Evolutionary conservation across 2,797 vertebrate species (phyloP).

Genomic region (Aythya fuligula): DNA sequence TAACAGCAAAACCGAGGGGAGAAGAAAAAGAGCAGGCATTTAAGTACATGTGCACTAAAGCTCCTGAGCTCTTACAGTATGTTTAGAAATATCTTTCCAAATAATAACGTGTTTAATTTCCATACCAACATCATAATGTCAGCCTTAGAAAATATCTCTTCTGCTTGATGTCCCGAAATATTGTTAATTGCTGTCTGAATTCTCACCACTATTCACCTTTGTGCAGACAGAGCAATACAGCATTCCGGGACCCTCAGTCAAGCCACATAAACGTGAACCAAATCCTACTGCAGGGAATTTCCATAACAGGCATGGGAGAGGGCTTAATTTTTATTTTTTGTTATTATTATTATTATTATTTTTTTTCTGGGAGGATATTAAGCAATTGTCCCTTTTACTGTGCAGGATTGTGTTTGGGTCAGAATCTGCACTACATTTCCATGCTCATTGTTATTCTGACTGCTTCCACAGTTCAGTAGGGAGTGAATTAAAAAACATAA

Average conservation of each 20-base stretch:
- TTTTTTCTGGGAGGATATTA: not conserved
- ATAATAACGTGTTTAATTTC: not conserved
- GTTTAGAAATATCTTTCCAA: slow-evolving; percentile 20
- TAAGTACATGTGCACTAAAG: not conserved
- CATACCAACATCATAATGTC: not conserved
- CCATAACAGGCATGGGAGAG: not conserved
- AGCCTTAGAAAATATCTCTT: not conserved
- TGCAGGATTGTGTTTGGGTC: not conserved
- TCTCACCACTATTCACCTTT: not conserved
- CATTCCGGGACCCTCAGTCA: not conserved
- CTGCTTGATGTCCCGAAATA: not conserved
- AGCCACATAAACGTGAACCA: not conserved
- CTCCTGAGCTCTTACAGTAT: not conserved
- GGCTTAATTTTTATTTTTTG: not conserved
- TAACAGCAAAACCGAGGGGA: not conserved
- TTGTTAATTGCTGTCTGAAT: slow-evolving; percentile 30
- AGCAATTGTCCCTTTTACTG: not conserved
- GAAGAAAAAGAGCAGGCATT: not conserved
- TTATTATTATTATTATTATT: too few species aligned
- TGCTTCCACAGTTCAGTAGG: not conserved
- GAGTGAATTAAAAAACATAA: not conserved
- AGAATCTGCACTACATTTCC: not conserved
- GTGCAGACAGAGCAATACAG: not conserved
- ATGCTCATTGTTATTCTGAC: not conserved
- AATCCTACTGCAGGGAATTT: not conserved